Evolutionary conservation across 2,888 invertebrate species (phyloP).

Genomic region (Spisula subtruncata): DNA sequence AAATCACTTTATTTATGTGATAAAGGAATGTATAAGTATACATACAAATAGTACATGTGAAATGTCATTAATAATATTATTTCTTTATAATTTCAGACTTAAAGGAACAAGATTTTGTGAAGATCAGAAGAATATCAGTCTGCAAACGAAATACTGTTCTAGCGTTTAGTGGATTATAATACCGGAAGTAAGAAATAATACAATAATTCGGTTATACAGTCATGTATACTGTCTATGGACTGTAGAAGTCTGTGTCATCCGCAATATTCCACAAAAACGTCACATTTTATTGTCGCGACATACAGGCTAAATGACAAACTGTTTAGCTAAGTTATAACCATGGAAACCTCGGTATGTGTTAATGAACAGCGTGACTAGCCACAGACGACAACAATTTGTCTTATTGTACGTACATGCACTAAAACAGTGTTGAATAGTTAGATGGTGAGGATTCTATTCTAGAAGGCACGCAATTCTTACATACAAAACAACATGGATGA

Average conservation of each 20-base stretch:
- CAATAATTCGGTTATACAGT: background rate
- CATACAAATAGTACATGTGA: too few relatives aligned
- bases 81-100: too few relatives aligned
- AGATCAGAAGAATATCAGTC: background rate
- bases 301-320: background rate
- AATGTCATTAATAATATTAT: too few relatives aligned
- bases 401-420: background rate
- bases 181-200: background rate
- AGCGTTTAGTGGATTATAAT: background rate
- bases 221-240: background rate
- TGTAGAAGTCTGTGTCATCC: background rate
- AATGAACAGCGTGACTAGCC: background rate
- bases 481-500: constrained; percentile 19
- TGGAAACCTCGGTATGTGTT: background rate
- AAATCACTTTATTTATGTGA: too few relatives aligned
- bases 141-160: background rate
- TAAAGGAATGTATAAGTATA: too few relatives aligned
- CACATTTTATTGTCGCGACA: background rate
- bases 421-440: background rate
- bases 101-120: background rate
- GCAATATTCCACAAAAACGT: background rate
- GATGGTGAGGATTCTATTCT: background rate
- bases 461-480: too few relatives aligned
- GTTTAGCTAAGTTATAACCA: background rate
- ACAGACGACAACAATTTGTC: background rate